A percentile compares a stretch with the other conserved stretches of the same genome.
Conservation (phyloP, 2,888 invertebrate species). For the Baronia brevicornis region DNA sequence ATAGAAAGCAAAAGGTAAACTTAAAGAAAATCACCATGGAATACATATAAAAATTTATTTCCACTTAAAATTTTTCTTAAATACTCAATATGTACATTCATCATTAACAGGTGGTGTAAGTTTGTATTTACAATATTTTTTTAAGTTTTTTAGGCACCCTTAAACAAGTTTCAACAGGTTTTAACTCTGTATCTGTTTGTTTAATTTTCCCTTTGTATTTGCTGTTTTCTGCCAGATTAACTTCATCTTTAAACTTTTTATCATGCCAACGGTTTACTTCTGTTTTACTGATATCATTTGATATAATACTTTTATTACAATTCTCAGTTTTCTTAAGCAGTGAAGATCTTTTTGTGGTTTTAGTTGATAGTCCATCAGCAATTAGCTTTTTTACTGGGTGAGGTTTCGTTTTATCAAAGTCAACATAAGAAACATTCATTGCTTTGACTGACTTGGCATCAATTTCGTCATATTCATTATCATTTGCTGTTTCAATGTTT, state of each 20-base stretch:
- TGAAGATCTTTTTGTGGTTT: slow-evolving; percentile 25
- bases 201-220: slow-evolving; percentile 43
- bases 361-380: slow-evolving; percentile 33
- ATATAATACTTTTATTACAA: slow-evolving; percentile 21
- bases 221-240: slow-evolving; percentile 29
- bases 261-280: slow-evolving; percentile 27
- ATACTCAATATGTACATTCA: slow-evolving; percentile 4
- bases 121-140: slow-evolving; percentile 34
- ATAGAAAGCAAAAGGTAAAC: too few species aligned
- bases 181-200: slow-evolving; percentile 32
- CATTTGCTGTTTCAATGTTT: slow-evolving; percentile 43
- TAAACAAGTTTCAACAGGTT: slow-evolving; percentile 30
- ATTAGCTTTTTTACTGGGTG: slow-evolving; percentile 35
- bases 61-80: slow-evolving; percentile 1
- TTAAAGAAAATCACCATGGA: too few species aligned
- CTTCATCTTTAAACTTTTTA: slow-evolving; percentile 31
- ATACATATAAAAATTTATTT: too few species aligned
- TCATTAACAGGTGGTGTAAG: too few species aligned
- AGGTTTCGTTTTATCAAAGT: slow-evolving; percentile 64
- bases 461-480: slow-evolving; percentile 45
- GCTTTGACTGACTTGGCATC: slow-evolving; percentile 32
- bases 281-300: slow-evolving; percentile 17
- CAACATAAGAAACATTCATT: slow-evolving; percentile 50
- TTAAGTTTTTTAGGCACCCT: slow-evolving; percentile 47
- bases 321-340: slow-evolving; percentile 4